Percentiles rank a stretch among this genome's conserved stretches.
phyloP scores from a whole-genome alignment of 2,888 invertebrate genomes.

The Myopa tessellatipennis region DNA sequence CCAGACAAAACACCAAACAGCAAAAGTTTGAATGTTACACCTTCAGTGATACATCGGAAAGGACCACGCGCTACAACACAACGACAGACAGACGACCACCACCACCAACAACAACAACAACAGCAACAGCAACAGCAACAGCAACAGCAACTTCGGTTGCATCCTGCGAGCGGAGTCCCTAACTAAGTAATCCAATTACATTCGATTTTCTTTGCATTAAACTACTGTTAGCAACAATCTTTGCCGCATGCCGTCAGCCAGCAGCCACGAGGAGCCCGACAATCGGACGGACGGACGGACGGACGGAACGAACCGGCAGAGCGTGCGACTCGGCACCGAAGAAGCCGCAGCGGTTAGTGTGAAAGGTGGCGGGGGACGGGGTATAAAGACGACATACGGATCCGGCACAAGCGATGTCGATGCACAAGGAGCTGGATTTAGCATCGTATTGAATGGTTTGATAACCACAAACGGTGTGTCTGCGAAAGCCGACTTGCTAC shows the following conservation, averaged over 20 bases:
- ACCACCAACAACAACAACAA: neutral
- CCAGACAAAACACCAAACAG: neutral
- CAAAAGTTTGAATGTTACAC: slow-evolving; percentile 26
- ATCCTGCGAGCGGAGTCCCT: neutral
- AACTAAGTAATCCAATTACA: slow-evolving; percentile 38
- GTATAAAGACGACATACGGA: neutral
- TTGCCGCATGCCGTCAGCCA: slow-evolving; percentile 22
- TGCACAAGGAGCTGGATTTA: neutral
- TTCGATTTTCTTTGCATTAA: slow-evolving; percentile 39
- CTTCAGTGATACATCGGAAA: neutral
- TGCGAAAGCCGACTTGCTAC: slow-evolving; percentile 9
- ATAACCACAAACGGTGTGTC: slow-evolving; percentile 24
- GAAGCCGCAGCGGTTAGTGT: no score
- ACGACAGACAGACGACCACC: neutral
- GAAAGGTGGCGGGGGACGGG: neutral
- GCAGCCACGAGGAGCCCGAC: neutral
- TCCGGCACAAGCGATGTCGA: neutral
- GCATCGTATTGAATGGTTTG: slow-evolving; percentile 24
- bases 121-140: neutral
- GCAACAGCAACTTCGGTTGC: neutral
- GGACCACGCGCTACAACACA: neutral
- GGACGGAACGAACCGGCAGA: no score
- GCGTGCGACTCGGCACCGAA: neutral
- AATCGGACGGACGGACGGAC: slow-evolving; percentile 3
- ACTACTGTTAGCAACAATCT: slow-evolving; percentile 32